Evolutionary conservation across 2,113 vertebrate genomes (phyloP), one percentile per base, ranked within the genome.

Genomic region (Tetraodon nigroviridis): DNA sequence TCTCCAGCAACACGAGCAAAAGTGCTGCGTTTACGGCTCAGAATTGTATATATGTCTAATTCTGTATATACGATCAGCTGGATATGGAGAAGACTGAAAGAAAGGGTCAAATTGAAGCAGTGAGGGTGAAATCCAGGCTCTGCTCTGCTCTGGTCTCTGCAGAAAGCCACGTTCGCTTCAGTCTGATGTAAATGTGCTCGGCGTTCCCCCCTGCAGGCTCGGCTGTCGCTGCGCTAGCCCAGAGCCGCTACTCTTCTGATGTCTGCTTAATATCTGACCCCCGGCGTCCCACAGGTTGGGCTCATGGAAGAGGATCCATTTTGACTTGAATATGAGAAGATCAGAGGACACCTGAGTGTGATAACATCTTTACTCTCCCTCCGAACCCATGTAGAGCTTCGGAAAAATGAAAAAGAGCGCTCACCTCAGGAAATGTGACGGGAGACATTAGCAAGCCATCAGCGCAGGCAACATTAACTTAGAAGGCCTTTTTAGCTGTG

Each of bases 261-360:
- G 58, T 55, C 61, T 47, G n/a, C 59, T 71, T 54, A 57, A 65
- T 76, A 55, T 67, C 32, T 78, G 51, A 72, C 64, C 73, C 46
- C 20, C 1, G n/a, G 15, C 32, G n/a, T 46, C 24, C 13, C 3
- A 1, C 48, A 46, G 41, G 32, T 49, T 52, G 10, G 21, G 19
- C 27, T 10, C 4, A 11, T 18, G 49, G 17, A 41, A 42, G 44
- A 60, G 15, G 41, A 3, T 13, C 47, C 12, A 15, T 54, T 44
- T 74, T 51, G 54, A 56, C 24, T 15, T 51, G 48, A 44, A 55
- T 12, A 46, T 46, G 18, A 27, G 7, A 19, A 66, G 13, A 64
- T 56, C 42, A 46, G 51, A 71, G 16, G 46, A 55, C 45, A 55
- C 20, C 69, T 37, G 32, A 44, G 46, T 40, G 13, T 20, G 55